These are phyloP conservation scores for Synodontis membranacea DNA, from an alignment of 2,113 vertebrate species.

Conservation along the genomic window DNA sequence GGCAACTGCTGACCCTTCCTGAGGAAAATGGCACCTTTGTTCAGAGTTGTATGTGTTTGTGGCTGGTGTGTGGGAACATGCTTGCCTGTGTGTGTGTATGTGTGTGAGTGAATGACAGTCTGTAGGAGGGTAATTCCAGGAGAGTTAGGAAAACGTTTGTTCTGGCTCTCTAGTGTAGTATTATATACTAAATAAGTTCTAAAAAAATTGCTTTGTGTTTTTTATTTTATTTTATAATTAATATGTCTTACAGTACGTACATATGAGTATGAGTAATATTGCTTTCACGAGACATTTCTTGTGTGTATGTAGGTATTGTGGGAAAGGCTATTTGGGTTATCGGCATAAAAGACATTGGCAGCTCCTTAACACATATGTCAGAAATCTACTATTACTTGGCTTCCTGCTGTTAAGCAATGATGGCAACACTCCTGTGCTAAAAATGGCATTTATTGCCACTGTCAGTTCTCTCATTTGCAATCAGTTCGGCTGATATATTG, in stretches of 20 bases:
- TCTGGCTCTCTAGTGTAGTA: not conserved
- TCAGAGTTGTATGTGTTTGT: conserved; percentile 73
- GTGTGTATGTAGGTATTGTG: not conserved
- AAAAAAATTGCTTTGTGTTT: conserved; percentile 1
- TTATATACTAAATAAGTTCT: not conserved
- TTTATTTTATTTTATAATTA: not conserved
- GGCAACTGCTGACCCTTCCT: conserved; percentile 79
- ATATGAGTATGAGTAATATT: conserved; percentile 6
- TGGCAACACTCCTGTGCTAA: not conserved
- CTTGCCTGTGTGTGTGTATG: not conserved
- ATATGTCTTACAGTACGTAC: not conserved
- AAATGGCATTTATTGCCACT: not conserved
- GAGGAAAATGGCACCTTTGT: conserved; percentile 82
- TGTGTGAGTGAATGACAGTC: conserved; percentile 26
- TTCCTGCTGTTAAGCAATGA: not conserved
- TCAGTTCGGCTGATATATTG: not conserved
- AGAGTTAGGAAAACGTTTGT: not conserved
- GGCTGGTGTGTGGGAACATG: conserved; percentile 44
- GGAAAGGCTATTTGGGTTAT: not conserved
- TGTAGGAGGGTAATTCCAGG: not conserved
- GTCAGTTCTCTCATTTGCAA: not conserved
- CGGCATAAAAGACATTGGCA: not conserved
- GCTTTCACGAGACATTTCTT: not conserved
- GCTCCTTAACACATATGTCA: not conserved
- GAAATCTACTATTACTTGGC: not conserved